Evolutionary conservation across 2,888 invertebrate species (phyloP).

Genomic region (Apamea anceps): DNA sequence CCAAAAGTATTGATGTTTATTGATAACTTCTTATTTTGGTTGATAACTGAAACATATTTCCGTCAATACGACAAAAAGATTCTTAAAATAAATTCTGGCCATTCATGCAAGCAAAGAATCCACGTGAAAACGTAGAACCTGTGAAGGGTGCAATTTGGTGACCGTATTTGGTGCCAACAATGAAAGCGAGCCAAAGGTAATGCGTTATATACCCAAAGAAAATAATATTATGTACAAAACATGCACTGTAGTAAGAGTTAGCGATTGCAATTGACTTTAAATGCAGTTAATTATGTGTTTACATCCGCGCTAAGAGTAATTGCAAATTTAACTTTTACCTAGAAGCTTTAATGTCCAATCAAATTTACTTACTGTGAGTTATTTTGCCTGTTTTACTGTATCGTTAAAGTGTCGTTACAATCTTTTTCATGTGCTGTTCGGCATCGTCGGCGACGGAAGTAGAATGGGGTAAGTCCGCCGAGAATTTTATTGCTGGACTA

Average conservation of each 20-base stretch:
- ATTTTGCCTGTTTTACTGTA: constrained; percentile 82
- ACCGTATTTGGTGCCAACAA: constrained; percentile 30
- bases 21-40: background rate
- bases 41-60: background rate
- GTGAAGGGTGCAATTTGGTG: constrained; percentile 24
- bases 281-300: constrained; percentile 72
- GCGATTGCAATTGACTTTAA: constrained; percentile 59
- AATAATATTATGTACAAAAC: constrained; percentile 12
- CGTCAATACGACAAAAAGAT: constrained; percentile 12
- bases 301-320: constrained; percentile 69
- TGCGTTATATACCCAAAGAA: constrained; percentile 20
- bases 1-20: background rate
- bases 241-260: constrained; percentile 7
- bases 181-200: constrained; percentile 9
- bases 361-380: constrained; percentile 78
- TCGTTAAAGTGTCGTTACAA: constrained; percentile 86
- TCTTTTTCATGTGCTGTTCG: constrained; percentile 88
- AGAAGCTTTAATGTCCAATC: constrained; percentile 83
- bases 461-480: constrained; percentile 90
- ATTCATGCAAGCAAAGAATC: constrained; percentile 27
- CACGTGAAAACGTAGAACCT: constrained; percentile 20
- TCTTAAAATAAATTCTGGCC: constrained; percentile 9
- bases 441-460: constrained; percentile 77
- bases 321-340: constrained; percentile 77
- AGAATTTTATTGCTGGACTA: constrained; percentile 80